Evolutionary conservation across 2,113 vertebrate species (phyloP).

Genomic region (Acanthochromis polyacanthus): DNA sequence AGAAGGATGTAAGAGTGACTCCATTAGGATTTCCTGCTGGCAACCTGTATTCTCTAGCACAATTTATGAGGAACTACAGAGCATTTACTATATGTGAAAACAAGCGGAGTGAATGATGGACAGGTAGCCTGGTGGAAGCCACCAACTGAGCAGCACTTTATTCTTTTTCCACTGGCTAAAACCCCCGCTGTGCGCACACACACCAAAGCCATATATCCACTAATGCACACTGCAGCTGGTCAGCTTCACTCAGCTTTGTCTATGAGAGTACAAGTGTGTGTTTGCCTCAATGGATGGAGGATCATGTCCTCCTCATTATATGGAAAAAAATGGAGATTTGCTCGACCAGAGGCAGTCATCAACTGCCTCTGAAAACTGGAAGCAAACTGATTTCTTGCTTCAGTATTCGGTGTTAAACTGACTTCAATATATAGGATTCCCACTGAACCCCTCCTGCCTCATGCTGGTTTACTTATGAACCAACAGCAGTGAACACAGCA

Average conservation of each 20-base stretch:
- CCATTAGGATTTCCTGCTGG: not conserved
- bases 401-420: not conserved
- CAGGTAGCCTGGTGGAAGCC: conserved; percentile 6
- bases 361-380: not conserved
- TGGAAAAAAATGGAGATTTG: not conserved
- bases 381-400: not conserved
- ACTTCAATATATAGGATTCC: not conserved
- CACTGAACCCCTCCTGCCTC: not conserved
- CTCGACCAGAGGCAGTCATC: no score
- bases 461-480: not conserved
- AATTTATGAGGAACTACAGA: not conserved
- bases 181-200: conserved; percentile 9
- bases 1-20: not conserved
- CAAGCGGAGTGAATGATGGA: conserved; percentile 5
- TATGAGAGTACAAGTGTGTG: not conserved
- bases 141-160: conserved; percentile 5
- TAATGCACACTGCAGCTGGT: not conserved
- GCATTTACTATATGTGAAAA: not conserved
- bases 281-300: not conserved
- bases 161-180: conserved; percentile 4
- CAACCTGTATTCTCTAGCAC: conserved; percentile 2
- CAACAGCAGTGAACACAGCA: not conserved
- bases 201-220: conserved; percentile 2
- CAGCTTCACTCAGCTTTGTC: not conserved
- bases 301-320: not conserved